These are phyloP conservation scores for Lithophane semibrunnea DNA, from an alignment of 2,888 invertebrate species.

Conservation along the genomic window DNA sequence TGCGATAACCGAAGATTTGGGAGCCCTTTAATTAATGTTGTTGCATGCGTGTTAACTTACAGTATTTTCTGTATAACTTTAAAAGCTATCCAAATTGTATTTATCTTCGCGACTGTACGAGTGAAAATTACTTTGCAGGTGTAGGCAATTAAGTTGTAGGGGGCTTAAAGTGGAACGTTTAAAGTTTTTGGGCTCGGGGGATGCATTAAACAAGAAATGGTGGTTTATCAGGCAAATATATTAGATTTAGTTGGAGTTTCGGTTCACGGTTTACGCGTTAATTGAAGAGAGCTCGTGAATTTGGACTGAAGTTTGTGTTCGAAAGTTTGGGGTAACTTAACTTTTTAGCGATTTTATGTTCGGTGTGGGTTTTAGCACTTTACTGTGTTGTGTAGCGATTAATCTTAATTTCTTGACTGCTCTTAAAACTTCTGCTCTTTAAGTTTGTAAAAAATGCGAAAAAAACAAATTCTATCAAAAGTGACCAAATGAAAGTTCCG, in stretches of 20 bases:
- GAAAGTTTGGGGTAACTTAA: conserved; percentile 35
- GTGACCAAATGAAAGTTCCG: no score
- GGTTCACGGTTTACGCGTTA: conserved; percentile 61
- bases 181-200: conserved; percentile 59
- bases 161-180: conserved; percentile 58
- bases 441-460: not conserved
- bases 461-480: no score
- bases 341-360: conserved; percentile 42
- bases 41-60: conserved; percentile 84
- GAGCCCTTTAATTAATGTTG: conserved; percentile 89
- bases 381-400: conserved; percentile 20
- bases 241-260: conserved; percentile 57
- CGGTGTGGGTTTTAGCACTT: conserved; percentile 16
- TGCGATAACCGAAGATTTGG: conserved; percentile 88
- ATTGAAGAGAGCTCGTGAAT: conserved; percentile 59
- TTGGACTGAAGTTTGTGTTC: conserved; percentile 32
- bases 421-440: not conserved
- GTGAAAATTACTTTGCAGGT: conserved; percentile 65
- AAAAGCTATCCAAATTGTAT: conserved; percentile 73
- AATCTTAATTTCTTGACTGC: conserved; percentile 14
- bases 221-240: conserved; percentile 63
- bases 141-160: conserved; percentile 68
- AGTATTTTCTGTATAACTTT: conserved; percentile 79
- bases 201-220: conserved; percentile 60
- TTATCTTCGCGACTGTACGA: conserved; percentile 66